Evolutionary conservation across 2,797 vertebrate species (phyloP).

Genomic region (Pantherophis vulpinus): DNA sequence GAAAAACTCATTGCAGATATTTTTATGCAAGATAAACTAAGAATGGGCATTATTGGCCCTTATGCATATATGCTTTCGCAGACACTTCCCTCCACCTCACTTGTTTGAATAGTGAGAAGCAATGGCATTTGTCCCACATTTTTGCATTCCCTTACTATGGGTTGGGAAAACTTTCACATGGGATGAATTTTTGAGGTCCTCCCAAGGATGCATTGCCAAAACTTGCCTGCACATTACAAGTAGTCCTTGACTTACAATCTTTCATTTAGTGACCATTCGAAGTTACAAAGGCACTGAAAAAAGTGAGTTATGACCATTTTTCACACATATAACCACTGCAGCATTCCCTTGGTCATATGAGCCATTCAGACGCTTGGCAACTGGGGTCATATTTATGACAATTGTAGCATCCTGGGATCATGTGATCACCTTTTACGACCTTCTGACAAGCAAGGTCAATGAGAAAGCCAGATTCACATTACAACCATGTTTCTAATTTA

Average conservation of each 20-base stretch:
- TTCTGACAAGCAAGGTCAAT: not conserved
- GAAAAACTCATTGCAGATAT: conserved; percentile 16
- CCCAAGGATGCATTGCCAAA: not conserved
- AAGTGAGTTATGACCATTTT: not conserved
- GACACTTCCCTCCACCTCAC: not conserved
- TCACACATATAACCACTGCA: not conserved
- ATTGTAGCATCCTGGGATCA: not conserved
- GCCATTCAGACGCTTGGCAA: not conserved
- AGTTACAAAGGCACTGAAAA: not conserved
- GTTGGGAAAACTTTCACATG: not conserved
- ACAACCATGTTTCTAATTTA: not conserved
- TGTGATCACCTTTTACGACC: not conserved
- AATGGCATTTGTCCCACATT: not conserved
- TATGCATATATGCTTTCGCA: not conserved
- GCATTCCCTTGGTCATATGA: not conserved
- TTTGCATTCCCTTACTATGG: not conserved
- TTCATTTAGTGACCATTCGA: not conserved
- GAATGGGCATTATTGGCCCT: not conserved
- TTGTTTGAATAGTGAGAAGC: not conserved
- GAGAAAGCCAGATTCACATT: not conserved
- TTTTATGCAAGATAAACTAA: conserved; percentile 26
- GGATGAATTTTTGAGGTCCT: not conserved
- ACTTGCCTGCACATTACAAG: not conserved
- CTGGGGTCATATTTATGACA: not conserved
- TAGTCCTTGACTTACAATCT: not conserved